Evolutionary conservation across 2,113 vertebrate species (phyloP).

Genomic region (Alosa alosa): DNA sequence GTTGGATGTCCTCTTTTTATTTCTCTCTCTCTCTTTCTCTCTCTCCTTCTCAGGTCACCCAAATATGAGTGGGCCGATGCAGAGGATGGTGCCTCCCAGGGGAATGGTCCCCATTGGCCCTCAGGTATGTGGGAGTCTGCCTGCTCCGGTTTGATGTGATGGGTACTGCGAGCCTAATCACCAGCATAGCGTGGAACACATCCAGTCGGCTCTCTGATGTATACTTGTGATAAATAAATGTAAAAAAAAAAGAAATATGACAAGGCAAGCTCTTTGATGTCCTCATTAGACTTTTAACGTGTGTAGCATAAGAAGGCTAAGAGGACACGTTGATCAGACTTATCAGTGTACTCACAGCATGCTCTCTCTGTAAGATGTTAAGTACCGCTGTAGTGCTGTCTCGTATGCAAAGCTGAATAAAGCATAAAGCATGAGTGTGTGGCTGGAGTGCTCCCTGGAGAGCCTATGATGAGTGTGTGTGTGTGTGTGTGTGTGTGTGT

Average conservation of each 20-base stretch:
- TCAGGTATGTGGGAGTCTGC: constrained; percentile 75
- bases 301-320: neutral
- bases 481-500: constrained; percentile 28
- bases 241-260: neutral
- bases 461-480: neutral
- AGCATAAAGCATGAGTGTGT: neutral
- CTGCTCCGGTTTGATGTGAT: neutral
- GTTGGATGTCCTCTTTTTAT: neutral
- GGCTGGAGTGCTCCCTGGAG: neutral
- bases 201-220: neutral
- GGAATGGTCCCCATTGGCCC: constrained; percentile 96
- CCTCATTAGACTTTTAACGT: neutral
- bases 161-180: neutral
- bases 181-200: neutral
- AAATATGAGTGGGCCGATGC: constrained; percentile 97
- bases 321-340: neutral
- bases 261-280: neutral
- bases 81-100: constrained; percentile 95
- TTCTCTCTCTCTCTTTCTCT: neutral
- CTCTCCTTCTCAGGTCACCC: constrained; percentile 81
- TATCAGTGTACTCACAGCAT: neutral
- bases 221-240: neutral
- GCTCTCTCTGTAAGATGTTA: neutral
- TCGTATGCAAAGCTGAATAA: neutral
- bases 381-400: neutral